Evolutionary conservation across 2,113 vertebrate species (phyloP).

Genomic region (Gnathonemus longibarbis): DNA sequence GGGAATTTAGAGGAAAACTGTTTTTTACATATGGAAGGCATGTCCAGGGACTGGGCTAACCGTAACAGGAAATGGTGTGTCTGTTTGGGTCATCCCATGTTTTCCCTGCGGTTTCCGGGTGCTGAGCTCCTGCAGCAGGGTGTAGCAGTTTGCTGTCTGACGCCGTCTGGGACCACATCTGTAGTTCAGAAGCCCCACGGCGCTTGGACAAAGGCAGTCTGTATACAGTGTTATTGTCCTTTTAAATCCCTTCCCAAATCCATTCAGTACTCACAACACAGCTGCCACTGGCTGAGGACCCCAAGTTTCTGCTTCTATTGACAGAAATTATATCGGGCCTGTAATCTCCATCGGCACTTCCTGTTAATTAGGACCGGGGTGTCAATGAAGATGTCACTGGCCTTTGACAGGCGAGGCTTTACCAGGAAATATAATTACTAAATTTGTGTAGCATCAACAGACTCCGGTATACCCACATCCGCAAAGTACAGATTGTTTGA

Average conservation of each 20-base stretch:
- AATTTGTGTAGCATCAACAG: conserved; percentile 48
- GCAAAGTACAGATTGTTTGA: conserved; percentile 35
- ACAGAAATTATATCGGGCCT: conserved; percentile 46
- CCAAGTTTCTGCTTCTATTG: conserved; percentile 49
- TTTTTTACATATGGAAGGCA: conserved; percentile 30
- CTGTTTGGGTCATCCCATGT: not conserved
- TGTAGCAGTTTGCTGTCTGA: not conserved
- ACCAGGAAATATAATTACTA: conserved; percentile 57
- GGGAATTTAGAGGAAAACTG: not conserved
- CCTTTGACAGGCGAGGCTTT: conserved; percentile 48
- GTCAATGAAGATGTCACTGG: conserved; percentile 52
- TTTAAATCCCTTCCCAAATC: conserved; percentile 5
- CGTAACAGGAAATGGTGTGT: conserved; percentile 24
- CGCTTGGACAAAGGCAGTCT: not conserved
- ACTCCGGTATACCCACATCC: conserved; percentile 39
- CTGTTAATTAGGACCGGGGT: conserved; percentile 64
- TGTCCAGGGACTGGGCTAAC: conserved; percentile 24
- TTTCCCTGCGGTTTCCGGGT: not conserved
- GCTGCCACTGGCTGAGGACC: conserved; percentile 44
- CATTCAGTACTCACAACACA: conserved; percentile 36
- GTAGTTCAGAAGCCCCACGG: not conserved
- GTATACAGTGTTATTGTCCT: not conserved
- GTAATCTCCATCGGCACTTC: conserved; percentile 60
- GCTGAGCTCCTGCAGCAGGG: not conserved
- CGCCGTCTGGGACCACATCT: not conserved